Percentiles rank a stretch among this genome's conserved stretches.
Conservation (phyloP, 2,797 vertebrate genomes). For the Danio kyathit region DNA sequence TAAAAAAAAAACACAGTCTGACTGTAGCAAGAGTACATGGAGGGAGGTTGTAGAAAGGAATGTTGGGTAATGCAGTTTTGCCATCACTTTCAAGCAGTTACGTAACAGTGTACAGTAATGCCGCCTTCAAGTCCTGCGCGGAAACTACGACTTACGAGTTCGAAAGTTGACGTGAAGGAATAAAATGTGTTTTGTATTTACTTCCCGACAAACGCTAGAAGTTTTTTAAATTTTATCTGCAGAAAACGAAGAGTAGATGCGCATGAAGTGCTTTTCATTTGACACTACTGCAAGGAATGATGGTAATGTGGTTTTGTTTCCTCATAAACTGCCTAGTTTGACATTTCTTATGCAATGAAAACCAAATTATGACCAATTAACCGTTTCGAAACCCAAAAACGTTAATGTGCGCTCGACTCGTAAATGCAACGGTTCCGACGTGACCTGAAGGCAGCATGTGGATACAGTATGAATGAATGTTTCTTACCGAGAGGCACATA, state of each 20-base stretch:
- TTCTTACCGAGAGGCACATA: constrained; percentile 85
- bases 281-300: not conserved
- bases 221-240: not conserved
- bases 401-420: not conserved
- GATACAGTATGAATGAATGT: constrained; percentile 81
- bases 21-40: constrained; percentile 69
- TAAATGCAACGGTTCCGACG: constrained; percentile 9
- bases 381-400: not conserved
- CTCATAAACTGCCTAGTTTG: not conserved
- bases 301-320: not conserved
- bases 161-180: constrained; percentile 18
- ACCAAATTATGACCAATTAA: not conserved
- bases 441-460: constrained; percentile 40
- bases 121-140: constrained; percentile 20
- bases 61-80: constrained; percentile 72
- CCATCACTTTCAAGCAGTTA: constrained; percentile 62
- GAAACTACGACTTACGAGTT: not conserved
- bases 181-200: not conserved
- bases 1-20: constrained; percentile 73
- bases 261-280: not conserved
- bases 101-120: constrained; percentile 74
- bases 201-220: not conserved
- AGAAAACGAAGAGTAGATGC: not conserved
- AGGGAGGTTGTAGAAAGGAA: constrained; percentile 75
- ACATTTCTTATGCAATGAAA: not conserved